Evolutionary conservation across 2,113 vertebrate species (phyloP).

Genomic region (Catagonus wagneri): DNA sequence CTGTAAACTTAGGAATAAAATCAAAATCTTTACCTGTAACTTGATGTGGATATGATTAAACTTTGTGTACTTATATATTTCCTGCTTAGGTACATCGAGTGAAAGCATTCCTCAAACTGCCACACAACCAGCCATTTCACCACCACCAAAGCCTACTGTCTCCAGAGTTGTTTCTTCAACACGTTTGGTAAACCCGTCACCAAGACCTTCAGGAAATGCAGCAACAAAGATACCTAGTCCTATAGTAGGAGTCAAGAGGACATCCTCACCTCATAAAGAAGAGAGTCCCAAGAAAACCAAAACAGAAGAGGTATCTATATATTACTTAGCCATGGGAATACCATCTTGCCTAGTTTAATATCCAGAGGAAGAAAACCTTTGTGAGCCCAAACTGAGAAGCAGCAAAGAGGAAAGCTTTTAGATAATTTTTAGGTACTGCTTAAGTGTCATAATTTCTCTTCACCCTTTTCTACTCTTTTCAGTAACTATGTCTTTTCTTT

Average conservation of each 20-base stretch:
- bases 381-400: background rate
- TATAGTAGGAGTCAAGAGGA: constrained; percentile 87
- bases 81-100: constrained; percentile 87
- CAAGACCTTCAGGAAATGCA: constrained; percentile 87
- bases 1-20: background rate
- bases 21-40: background rate
- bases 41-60: background rate
- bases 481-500: background rate
- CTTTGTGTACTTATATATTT: constrained; percentile 14
- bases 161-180: constrained; percentile 88
- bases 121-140: constrained; percentile 87
- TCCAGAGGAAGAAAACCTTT: background rate
- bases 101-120: constrained; percentile 91
- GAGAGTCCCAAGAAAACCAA: constrained; percentile 89
- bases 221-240: constrained; percentile 88
- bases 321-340: background rate
- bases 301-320: constrained; percentile 88
- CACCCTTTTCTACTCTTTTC: background rate
- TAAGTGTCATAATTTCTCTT: background rate
- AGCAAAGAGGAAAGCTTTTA: background rate
- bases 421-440: background rate
- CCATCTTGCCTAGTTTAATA: background rate
- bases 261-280: constrained; percentile 88
- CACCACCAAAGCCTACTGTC: constrained; percentile 88
- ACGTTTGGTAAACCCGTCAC: constrained; percentile 87